Conservation (phyloP, 2,888 invertebrate species). For the Acrocera orbiculus region DNA sequence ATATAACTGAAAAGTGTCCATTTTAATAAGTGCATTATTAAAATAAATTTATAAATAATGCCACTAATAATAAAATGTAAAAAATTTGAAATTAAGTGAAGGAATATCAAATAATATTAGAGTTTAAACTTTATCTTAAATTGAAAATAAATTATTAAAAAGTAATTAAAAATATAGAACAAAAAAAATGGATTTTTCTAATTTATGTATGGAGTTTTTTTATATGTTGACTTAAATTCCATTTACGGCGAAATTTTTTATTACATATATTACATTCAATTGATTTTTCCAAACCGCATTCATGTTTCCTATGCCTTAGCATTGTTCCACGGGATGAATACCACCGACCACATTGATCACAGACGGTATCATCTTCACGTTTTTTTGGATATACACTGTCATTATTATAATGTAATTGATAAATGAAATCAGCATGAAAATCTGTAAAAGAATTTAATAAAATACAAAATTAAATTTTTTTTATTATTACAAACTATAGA, state of each 20-base stretch:
- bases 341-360: constrained; percentile 17
- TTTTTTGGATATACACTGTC: constrained; percentile 6
- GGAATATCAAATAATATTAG: too few relatives aligned
- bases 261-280: constrained; percentile 27
- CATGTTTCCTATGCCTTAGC: constrained; percentile 18
- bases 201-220: constrained; percentile 25
- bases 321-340: constrained; percentile 17
- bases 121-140: too few relatives aligned
- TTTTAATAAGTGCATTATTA: too few relatives aligned
- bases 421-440: constrained; percentile 14
- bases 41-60: too few relatives aligned
- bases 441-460: constrained; percentile 12
- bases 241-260: constrained; percentile 32
- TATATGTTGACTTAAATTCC: constrained; percentile 35
- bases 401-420: constrained; percentile 14
- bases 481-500: too few relatives aligned
- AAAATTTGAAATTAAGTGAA: too few relatives aligned
- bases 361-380: constrained; percentile 9
- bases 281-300: constrained; percentile 28
- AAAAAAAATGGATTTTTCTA: too few relatives aligned
- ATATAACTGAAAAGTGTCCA: too few relatives aligned
- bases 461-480: constrained; percentile 1
- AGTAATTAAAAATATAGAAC: too few relatives aligned
- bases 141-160: too few relatives aligned
- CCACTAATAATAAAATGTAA: too few relatives aligned